phyloP scores from a whole-genome alignment of 2,888 invertebrate genomes.

The Drosophila limbata region DNA sequence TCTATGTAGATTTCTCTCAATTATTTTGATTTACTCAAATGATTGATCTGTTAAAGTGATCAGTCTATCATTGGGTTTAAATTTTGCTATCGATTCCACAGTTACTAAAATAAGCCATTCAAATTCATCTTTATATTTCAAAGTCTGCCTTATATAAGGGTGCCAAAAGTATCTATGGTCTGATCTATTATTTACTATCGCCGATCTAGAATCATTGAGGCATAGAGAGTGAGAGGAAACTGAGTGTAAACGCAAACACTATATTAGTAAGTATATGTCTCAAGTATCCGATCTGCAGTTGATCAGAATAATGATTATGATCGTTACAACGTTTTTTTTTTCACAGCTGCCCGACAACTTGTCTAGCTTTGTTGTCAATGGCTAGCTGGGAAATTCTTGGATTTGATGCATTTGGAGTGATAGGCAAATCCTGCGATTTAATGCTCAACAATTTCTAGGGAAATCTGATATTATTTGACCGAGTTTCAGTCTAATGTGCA shows the following conservation, averaged over 20 bases:
- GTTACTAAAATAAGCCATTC: not conserved
- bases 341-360: conserved; percentile 52
- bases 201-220: not conserved
- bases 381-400: conserved; percentile 10
- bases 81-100: not conserved
- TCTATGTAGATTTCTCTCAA: not conserved
- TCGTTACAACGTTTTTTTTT: conserved; percentile 1
- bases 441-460: conserved; percentile 54
- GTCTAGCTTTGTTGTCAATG: conserved; percentile 40
- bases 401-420: conserved; percentile 60
- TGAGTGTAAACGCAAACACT: conserved; percentile 3
- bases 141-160: not conserved
- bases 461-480: conserved; percentile 65
- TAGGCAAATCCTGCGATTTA: conserved; percentile 64
- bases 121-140: not conserved
- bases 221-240: too few species aligned
- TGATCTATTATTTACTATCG: not conserved
- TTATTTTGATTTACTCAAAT: not conserved
- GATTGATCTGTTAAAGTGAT: not conserved
- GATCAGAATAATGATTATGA: conserved; percentile 10
- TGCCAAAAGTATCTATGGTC: not conserved
- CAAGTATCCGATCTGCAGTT: conserved; percentile 1
- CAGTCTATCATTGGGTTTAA: not conserved
- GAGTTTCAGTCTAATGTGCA: conserved; percentile 48
- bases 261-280: conserved; percentile 1